Evolutionary conservation across 2,113 vertebrate genomes (phyloP).

Genomic region (Neolamprologus hecqui): DNA sequence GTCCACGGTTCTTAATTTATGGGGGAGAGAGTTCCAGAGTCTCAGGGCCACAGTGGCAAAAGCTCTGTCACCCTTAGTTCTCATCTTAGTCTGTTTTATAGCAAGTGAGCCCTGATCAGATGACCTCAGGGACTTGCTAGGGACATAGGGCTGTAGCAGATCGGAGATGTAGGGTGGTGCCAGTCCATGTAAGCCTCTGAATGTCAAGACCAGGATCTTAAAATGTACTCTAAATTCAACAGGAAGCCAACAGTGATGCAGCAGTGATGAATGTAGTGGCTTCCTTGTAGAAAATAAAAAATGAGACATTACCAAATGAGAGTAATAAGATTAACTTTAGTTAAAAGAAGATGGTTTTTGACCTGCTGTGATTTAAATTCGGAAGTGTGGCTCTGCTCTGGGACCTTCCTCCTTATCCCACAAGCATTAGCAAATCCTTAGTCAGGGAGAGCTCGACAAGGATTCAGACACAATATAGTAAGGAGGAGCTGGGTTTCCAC

Average conservation of each 20-base stretch:
- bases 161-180: neutral
- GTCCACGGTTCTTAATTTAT: fast-evolving
- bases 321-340: neutral
- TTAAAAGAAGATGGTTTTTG: neutral
- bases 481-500: neutral
- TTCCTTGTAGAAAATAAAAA: neutral
- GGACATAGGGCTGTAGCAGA: neutral
- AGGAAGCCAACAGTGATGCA: neutral
- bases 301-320: neutral
- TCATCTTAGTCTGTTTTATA: neutral
- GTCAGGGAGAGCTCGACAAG: neutral
- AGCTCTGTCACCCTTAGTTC: neutral
- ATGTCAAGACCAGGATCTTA: neutral
- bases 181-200: neutral
- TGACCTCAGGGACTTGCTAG: neutral
- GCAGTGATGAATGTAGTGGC: neutral
- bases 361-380: neutral
- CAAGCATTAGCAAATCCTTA: neutral
- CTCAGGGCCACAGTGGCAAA: fast-evolving
- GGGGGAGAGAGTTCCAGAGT: neutral
- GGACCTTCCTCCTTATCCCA: neutral
- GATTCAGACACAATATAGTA: neutral
- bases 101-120: neutral
- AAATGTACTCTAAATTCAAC: neutral
- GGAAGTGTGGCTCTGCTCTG: neutral